Conservation (phyloP, 2,888 invertebrate genomes). For the Eueremaeus valkanovi region DNA sequence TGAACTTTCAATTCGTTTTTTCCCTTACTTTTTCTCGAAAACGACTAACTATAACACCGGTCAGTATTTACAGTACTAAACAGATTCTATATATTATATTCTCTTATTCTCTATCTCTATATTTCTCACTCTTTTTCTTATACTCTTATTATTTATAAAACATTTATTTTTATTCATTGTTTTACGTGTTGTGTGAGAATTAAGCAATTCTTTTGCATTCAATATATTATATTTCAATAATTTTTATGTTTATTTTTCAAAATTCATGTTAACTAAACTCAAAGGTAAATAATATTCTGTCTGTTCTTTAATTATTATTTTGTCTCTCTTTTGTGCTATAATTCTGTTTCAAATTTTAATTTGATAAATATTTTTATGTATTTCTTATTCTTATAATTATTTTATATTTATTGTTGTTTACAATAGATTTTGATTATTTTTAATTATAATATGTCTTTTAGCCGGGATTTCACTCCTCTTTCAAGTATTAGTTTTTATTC, state of each 20-base stretch:
- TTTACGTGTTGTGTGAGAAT: background rate
- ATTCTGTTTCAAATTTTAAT: background rate
- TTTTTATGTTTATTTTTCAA: no score
- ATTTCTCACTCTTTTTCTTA: no score
- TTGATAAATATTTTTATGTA: background rate
- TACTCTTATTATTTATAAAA: background rate
- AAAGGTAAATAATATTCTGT: no score
- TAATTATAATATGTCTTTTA: no score
- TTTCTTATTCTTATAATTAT: background rate
- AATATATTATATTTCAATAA: no score
- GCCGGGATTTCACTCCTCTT: background rate
- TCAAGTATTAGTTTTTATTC: background rate
- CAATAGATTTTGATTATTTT: background rate
- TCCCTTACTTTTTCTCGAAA: background rate
- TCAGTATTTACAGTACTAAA: background rate
- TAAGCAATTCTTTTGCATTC: no score
- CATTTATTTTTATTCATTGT: background rate
- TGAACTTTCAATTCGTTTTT: background rate
- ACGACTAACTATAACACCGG: background rate
- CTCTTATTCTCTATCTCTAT: no score
- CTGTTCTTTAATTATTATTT: no score
- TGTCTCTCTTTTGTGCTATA: no score
- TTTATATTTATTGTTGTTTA: background rate
- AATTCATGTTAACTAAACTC: no score
- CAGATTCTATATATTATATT: background rate